These are phyloP conservation scores for Ochropleura leucogaster DNA, from an alignment of 2,888 invertebrate species.

Conservation along the genomic window DNA sequence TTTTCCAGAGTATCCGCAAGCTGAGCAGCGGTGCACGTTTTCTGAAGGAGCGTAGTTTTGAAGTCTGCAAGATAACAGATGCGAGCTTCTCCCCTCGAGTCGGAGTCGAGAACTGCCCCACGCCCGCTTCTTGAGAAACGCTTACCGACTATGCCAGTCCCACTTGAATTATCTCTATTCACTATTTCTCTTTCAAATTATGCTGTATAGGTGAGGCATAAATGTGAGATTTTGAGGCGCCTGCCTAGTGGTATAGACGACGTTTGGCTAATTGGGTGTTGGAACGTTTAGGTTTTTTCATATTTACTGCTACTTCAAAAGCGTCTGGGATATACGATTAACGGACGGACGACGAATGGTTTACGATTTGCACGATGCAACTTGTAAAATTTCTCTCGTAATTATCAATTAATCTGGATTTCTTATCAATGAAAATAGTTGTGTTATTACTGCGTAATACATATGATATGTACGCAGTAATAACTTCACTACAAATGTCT, in stretches of 20 bases:
- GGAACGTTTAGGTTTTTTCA: not conserved
- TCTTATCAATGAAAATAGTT: not conserved
- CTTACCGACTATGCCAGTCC: conserved; percentile 63
- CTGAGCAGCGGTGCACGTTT: conserved; percentile 70
- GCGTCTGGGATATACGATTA: not conserved
- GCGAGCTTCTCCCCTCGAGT: conserved; percentile 63
- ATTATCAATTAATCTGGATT: not conserved
- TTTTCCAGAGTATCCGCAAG: conserved; percentile 56
- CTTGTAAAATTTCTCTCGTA: not conserved
- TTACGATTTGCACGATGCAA: not conserved
- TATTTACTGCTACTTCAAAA: not conserved
- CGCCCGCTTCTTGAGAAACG: conserved; percentile 65
- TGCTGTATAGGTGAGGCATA: conserved; percentile 2
- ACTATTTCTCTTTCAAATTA: conserved; percentile 52
- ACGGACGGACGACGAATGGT: not conserved
- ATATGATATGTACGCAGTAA: not conserved
- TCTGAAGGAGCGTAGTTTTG: conserved; percentile 71
- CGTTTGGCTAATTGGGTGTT: not conserved
- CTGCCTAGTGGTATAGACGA: not conserved
- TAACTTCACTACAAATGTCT: not conserved
- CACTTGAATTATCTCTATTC: conserved; percentile 59
- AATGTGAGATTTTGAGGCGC: conserved; percentile 1
- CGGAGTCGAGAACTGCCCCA: conserved; percentile 58
- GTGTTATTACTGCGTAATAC: no score
- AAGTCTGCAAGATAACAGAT: conserved; percentile 76